Percentiles rank a stretch among this genome's conserved stretches.
These are phyloP conservation scores for Spondyliosoma cantharus DNA, from an alignment of 2,797 vertebrate genomes.

Conservation along the genomic window DNA sequence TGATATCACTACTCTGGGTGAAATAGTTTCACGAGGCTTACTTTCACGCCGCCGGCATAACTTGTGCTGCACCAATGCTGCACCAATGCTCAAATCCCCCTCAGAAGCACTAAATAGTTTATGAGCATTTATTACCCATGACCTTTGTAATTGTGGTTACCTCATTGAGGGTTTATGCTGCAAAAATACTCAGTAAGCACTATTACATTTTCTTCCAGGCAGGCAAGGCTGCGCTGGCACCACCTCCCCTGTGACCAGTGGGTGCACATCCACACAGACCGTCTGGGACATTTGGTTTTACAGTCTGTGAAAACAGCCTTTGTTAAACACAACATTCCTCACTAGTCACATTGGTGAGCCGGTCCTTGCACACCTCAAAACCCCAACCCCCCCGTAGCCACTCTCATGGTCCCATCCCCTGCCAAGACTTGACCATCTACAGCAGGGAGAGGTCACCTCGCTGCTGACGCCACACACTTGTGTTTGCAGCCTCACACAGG, in stretches of 20 bases:
- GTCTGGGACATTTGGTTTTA: slow-evolving; percentile 81
- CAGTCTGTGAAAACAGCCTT: slow-evolving; percentile 83
- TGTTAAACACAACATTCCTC: slow-evolving; percentile 84
- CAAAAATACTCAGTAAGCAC: slow-evolving; percentile 56
- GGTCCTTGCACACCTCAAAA: slow-evolving; percentile 68
- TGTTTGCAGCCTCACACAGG: slow-evolving; percentile 63
- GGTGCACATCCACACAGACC: slow-evolving; percentile 73
- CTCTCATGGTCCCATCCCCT: slow-evolving; percentile 58
- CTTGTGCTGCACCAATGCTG: slow-evolving; percentile 19
- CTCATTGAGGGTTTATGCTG: slow-evolving; percentile 63
- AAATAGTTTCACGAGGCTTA: slow-evolving; percentile 30
- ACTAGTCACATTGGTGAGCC: slow-evolving; percentile 78
- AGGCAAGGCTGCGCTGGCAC: slow-evolving; percentile 64
- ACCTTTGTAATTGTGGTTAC: slow-evolving; percentile 75
- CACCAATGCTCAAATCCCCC: slow-evolving; percentile 41
- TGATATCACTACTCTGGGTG: slow-evolving; percentile 38
- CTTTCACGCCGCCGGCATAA: slow-evolving; percentile 37
- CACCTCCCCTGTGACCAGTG: slow-evolving; percentile 76
- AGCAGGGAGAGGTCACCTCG: slow-evolving; percentile 70
- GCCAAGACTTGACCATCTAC: slow-evolving; percentile 68
- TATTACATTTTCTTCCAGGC: slow-evolving; percentile 65
- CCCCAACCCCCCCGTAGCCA: slow-evolving; percentile 26
- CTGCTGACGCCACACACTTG: slow-evolving; percentile 70
- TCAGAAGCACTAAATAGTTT: slow-evolving; percentile 64
- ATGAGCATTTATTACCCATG: slow-evolving; percentile 67